Evolutionary conservation across 2,797 vertebrate genomes (phyloP), one percentile per base, ranked within the genome.

Genomic region (Hyperoplus immaculatus): DNA sequence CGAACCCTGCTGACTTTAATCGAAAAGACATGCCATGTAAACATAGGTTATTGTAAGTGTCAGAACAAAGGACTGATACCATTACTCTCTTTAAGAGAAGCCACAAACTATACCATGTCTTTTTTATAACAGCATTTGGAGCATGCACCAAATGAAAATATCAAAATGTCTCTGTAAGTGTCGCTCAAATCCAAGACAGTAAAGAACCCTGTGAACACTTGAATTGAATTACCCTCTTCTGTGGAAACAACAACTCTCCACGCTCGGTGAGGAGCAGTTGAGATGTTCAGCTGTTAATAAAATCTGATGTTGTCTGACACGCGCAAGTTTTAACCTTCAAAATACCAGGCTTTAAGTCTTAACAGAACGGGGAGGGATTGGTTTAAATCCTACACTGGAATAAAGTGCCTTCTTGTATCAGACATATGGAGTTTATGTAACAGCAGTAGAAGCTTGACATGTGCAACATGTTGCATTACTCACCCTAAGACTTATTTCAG

Each of bases 361-460:
- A 21, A 57, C 65, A 49, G 59, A 66, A 47, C 1, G 11, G 13
- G 5, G 18, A 36, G 13, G 3, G 6, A 38, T 36, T 21, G 11
- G 4, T 76, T 61, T 12, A 12, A 46, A 45, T 60, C 29, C 49
- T 15, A 73, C 49, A 51, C 57, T 74, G 65, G 49, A 80, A 70
- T 51, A 13, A 67, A 74, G 21, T 16, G 47, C 10, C 8, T 29
- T 64, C 16, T 65, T 14, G 1, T 39, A 12, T 60, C 42, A 60
- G 53, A 10, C 5, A 7, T 14, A 16, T 47, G 11, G 10, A 57
- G 9, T 63, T 64, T 57, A 42, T 21, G 13, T 36, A 46, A 61
- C 59, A 59, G 41, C 43, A 38, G 63, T 3, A 1, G 42, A 29
- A 54, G 41, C 16, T 21, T 55, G 45, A 67, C 11, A 12, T 51